Conservation (phyloP, 2,888 invertebrate species). For the Leptodirus hochenwartii region DNA sequence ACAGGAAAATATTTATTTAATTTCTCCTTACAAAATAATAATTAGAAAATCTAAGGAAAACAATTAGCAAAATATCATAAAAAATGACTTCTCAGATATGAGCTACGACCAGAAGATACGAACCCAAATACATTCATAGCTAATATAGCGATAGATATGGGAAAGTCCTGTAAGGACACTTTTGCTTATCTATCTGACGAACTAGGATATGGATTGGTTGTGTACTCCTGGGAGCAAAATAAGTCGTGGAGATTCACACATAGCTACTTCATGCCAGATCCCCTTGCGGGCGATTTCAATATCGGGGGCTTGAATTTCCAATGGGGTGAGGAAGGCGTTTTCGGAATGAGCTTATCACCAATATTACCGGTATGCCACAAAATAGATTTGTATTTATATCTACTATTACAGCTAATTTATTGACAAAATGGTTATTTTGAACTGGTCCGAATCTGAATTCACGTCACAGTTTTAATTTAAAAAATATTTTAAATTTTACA, state of each 20-base stretch:
- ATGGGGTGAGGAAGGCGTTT: conserved; percentile 68
- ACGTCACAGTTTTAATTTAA: too few relatives aligned
- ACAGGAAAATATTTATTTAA: too few relatives aligned
- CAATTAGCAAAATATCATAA: too few relatives aligned
- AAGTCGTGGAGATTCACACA: conserved; percentile 66
- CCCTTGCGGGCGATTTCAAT: conserved; percentile 58
- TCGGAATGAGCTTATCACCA: conserved; percentile 36
- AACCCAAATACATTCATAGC: conserved; percentile 66
- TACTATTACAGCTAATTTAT: too few relatives aligned
- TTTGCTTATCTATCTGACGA: conserved; percentile 70
- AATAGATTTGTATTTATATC: too few relatives aligned
- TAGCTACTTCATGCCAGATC: conserved; percentile 67
- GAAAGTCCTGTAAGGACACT: conserved; percentile 53
- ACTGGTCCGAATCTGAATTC: too few relatives aligned
- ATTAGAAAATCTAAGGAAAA: too few relatives aligned
- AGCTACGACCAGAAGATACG: conserved; percentile 51
- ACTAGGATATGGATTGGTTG: conserved; percentile 62
- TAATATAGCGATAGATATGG: conserved; percentile 69
- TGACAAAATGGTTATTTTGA: too few relatives aligned
- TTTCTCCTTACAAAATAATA: too few relatives aligned
- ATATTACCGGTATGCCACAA: neutral
- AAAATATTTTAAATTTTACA: too few relatives aligned
- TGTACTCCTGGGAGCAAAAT: conserved; percentile 59
- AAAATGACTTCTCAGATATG: conserved; percentile 27
- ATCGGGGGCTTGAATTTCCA: conserved; percentile 69